phyloP scores from a whole-genome alignment of 2,797 vertebrate genomes.

The Microcaecilia unicolor region DNA sequence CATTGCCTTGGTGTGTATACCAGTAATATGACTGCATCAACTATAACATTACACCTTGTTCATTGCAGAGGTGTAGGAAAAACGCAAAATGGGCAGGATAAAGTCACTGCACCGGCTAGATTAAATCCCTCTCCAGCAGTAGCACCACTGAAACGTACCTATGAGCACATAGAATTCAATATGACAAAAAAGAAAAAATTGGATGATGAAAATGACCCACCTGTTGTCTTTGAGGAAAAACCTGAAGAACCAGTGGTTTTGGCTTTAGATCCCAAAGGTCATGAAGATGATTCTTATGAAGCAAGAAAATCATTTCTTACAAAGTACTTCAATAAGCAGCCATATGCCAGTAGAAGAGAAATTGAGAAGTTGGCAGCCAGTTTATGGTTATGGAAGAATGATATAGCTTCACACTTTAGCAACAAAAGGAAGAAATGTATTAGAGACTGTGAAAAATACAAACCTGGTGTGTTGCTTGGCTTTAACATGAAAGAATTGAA shows the following conservation, averaged over 20 bases:
- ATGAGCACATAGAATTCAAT: slow-evolving; percentile 67
- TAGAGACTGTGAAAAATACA: slow-evolving; percentile 75
- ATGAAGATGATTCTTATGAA: slow-evolving; percentile 87
- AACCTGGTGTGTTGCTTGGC: slow-evolving; percentile 74
- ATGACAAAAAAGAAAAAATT: slow-evolving; percentile 74
- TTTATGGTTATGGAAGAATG: slow-evolving; percentile 95
- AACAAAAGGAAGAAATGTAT: slow-evolving; percentile 83
- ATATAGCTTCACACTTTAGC: slow-evolving; percentile 90
- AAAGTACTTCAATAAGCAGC: slow-evolving; percentile 83
- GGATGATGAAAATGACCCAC: slow-evolving; percentile 58
- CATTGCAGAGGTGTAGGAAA: slow-evolving; percentile 95
- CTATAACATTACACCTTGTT: slow-evolving; percentile 90
- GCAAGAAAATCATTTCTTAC: slow-evolving; percentile 89
- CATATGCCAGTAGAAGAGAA: slow-evolving; percentile 80
- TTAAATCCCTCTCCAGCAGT: slow-evolving; percentile 60
- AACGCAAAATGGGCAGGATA: slow-evolving; percentile 89
- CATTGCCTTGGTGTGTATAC: slow-evolving; percentile 96
- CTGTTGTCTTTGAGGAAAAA: slow-evolving; percentile 67
- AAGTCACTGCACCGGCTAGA: slow-evolving; percentile 61
- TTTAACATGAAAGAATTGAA: slow-evolving; percentile 87
- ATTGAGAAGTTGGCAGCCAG: slow-evolving; percentile 88
- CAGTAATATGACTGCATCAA: slow-evolving; percentile 97
- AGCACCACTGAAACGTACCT: slow-evolving; percentile 70
- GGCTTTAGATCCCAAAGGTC: slow-evolving; percentile 88
- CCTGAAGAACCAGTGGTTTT: slow-evolving; percentile 80